Percentiles rank a stretch among this genome's conserved stretches.
Conservation (phyloP, 2,797 vertebrate genomes). For the Tarsius wallacei region DNA sequence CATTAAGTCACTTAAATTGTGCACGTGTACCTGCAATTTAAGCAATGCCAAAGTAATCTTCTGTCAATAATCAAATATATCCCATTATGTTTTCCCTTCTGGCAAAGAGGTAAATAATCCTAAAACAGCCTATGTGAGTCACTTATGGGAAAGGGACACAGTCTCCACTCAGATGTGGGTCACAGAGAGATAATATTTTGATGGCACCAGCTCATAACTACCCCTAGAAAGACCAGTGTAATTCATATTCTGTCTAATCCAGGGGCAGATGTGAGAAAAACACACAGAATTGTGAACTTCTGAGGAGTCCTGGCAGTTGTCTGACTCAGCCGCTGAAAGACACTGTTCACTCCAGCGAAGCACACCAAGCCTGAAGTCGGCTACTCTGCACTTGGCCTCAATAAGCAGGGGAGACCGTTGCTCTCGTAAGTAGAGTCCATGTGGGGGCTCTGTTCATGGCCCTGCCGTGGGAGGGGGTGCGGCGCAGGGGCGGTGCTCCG, state of each 20-base stretch:
- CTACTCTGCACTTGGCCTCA: fast-evolving
- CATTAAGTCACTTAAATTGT: background rate
- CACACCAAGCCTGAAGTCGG: fast-evolving
- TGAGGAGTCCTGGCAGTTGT: fast-evolving
- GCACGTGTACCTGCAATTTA: fast-evolving
- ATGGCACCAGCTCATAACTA: background rate
- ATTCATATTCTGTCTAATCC: background rate
- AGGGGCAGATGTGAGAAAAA: background rate
- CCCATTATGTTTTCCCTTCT: background rate
- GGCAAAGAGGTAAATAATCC: background rate
- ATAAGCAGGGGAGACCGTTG: fast-evolving
- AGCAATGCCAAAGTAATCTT: background rate
- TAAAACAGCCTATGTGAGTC: background rate
- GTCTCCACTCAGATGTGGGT: background rate
- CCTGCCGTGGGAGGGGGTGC: background rate
- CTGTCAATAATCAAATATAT: background rate
- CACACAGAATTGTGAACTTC: background rate
- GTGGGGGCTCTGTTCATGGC: too few species aligned
- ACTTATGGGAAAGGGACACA: background rate
- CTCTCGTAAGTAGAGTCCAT: fast-evolving
- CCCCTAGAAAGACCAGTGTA: background rate
- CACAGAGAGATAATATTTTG: background rate
- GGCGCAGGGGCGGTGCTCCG: fast-evolving
- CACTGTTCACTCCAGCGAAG: too few species aligned
- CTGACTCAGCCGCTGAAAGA: too few species aligned